Base-by-base conservation (phyloP, 2,797 vertebrate species). In the Liparis tanakae region DNA sequence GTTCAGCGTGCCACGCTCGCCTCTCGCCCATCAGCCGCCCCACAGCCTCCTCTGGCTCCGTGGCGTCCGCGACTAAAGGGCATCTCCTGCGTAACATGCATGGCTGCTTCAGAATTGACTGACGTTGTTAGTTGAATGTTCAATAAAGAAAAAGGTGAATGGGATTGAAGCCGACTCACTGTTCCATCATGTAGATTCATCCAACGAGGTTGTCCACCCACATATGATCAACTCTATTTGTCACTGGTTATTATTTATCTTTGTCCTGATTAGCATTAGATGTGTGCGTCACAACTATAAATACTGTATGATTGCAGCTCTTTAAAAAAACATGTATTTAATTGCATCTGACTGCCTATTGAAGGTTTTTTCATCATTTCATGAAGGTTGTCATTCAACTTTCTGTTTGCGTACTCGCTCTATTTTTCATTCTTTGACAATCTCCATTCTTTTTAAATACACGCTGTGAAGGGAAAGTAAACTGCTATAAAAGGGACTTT, bases 171-270 rank as follows among this genome's bases (percentile, higher is more conserved):
- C n/a, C n/a, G n/a, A n/a, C n/a, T n/a, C n/a, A n/a, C n/a, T n/a
- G n/a, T n/a, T n/a, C n/a, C n/a, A n/a, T n/a, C n/a, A n/a, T n/a
- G n/a, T n/a, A n/a, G n/a, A n/a, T n/a, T n/a, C n/a, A n/a, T n/a
- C n/a, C n/a, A n/a, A n/a, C n/a, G n/a, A n/a, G n/a, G n/a, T n/a
- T 84, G 80, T 89, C 84, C 84, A 70, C 84, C 88, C 83, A 88
- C 83, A 14, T 51, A 9, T 76, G 70, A 84, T 77, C 74, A 70
- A 17, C 74, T 55, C 44, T 74, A 51, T 44, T 68, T 57, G n/a
- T n/a, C n/a, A n/a, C n/a, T 30, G 30, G 55, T 61, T 85, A n/a
- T 68, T 89, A 87, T 84, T 86, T 89, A 77, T 79, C 76, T 81
- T 84, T 67, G 33, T 56, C 65, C 60, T 76, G 1, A 78, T 87